Percentiles rank a stretch among this genome's conserved stretches.
Conservation (phyloP, 2,797 vertebrate genomes). For the Hyperoplus immaculatus region DNA sequence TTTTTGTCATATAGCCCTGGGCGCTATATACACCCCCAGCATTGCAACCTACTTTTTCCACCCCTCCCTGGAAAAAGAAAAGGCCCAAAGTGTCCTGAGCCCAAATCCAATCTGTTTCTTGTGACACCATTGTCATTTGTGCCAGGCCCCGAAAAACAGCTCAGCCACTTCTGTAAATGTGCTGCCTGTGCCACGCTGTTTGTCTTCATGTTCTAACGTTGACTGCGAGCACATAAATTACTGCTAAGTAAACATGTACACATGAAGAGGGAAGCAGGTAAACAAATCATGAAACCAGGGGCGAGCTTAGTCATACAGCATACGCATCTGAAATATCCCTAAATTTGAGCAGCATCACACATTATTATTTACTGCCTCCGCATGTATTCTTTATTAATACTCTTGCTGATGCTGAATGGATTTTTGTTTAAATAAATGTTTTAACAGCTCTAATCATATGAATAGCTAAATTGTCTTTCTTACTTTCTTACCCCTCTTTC, state of each 20-base stretch:
- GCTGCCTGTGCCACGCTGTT: slow-evolving; percentile 46
- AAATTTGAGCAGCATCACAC: slow-evolving; percentile 62
- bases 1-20: slow-evolving; percentile 74
- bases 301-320: slow-evolving; percentile 33
- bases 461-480: slow-evolving; percentile 66
- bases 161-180: slow-evolving; percentile 61
- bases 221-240: slow-evolving; percentile 76
- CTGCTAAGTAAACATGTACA: slow-evolving; percentile 72
- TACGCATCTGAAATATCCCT: slow-evolving; percentile 48
- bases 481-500: slow-evolving; percentile 59
- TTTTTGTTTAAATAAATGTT: slow-evolving; percentile 79
- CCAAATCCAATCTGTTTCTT: slow-evolving; percentile 79
- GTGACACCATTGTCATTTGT: slow-evolving; percentile 72
- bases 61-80: slow-evolving; percentile 58
- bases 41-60: slow-evolving; percentile 82
- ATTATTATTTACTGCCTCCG: slow-evolving; percentile 70
- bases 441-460: slow-evolving; percentile 73
- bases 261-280: slow-evolving; percentile 61
- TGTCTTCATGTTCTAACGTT: slow-evolving; percentile 68
- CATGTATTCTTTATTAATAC: slow-evolving; percentile 77
- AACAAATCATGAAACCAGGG: slow-evolving; percentile 70
- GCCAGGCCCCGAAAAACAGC: slow-evolving; percentile 42
- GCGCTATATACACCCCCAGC: slow-evolving; percentile 79
- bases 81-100: slow-evolving; percentile 68
- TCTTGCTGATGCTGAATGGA: slow-evolving; percentile 65